A percentile compares a stretch with the other conserved stretches of the same genome.
Evolutionary conservation across 2,888 invertebrate genomes (phyloP).

Genomic region (Strigamia crassipes): DNA sequence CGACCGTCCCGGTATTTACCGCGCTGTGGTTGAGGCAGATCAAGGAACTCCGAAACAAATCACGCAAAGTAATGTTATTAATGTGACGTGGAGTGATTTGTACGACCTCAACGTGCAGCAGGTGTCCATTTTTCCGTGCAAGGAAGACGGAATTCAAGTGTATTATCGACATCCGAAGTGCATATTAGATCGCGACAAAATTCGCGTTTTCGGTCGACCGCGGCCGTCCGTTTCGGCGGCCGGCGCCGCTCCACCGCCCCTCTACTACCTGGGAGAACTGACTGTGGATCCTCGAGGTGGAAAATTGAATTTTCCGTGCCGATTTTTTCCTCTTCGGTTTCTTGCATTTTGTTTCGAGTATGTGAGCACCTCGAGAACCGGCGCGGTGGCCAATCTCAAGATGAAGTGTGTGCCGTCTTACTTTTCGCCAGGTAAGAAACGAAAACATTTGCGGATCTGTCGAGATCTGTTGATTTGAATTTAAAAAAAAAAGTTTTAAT

Average conservation of each 20-base stretch:
- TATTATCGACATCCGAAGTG: conserved; percentile 53
- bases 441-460: too few species aligned
- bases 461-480: too few species aligned
- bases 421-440: conserved; percentile 25
- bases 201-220: conserved; percentile 52
- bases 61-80: conserved; percentile 45
- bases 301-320: conserved; percentile 51
- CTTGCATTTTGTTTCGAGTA: conserved; percentile 52
- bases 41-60: conserved; percentile 32
- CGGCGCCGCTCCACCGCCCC: neutral
- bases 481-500: neutral
- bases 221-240: conserved; percentile 47
- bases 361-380: conserved; percentile 51
- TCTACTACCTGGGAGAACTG: conserved; percentile 51
- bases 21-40: conserved; percentile 9
- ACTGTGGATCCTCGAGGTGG: conserved; percentile 49
- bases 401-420: conserved; percentile 50
- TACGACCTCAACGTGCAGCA: conserved; percentile 43
- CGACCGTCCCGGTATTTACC: conserved; percentile 45
- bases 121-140: conserved; percentile 48
- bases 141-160: conserved; percentile 50
- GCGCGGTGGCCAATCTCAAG: conserved; percentile 52
- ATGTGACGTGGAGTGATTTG: conserved; percentile 44
- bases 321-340: conserved; percentile 51
- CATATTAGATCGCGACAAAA: conserved; percentile 52